Conservation (phyloP, 2,888 invertebrate species). For the Pristionchus maxplancki region DNA sequence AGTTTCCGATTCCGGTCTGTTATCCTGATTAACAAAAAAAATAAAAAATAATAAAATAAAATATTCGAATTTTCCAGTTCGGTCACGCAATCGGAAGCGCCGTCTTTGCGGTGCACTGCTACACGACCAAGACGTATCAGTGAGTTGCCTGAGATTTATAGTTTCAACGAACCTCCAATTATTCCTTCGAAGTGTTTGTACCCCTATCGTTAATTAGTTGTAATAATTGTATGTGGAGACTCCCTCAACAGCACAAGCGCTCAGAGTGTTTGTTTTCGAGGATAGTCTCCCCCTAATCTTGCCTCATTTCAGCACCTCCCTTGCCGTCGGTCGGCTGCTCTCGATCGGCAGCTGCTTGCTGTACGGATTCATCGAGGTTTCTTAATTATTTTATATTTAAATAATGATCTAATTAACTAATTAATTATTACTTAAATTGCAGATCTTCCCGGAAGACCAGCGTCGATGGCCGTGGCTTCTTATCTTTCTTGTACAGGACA, state of each 20-base stretch:
- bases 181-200: too few species aligned
- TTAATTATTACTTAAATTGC: neutral
- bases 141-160: neutral
- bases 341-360: neutral
- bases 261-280: too few species aligned
- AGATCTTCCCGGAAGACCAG: neutral
- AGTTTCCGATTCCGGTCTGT: neutral
- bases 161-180: neutral
- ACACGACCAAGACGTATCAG: neutral
- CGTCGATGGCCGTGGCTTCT: neutral
- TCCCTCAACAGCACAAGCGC: too few species aligned
- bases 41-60: too few species aligned
- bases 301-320: neutral
- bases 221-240: too few species aligned
- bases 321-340: neutral
- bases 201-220: too few species aligned
- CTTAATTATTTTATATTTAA: neutral
- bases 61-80: neutral
- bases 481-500: neutral
- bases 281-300: too few species aligned
- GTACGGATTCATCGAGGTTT: slow-evolving; percentile 5
- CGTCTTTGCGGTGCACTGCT: neutral
- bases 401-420: neutral
- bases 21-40: neutral
- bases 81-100: neutral